phyloP scores from a whole-genome alignment of 2,888 invertebrate genomes.

The Scaptodrosophila latifasciaeformis region DNA sequence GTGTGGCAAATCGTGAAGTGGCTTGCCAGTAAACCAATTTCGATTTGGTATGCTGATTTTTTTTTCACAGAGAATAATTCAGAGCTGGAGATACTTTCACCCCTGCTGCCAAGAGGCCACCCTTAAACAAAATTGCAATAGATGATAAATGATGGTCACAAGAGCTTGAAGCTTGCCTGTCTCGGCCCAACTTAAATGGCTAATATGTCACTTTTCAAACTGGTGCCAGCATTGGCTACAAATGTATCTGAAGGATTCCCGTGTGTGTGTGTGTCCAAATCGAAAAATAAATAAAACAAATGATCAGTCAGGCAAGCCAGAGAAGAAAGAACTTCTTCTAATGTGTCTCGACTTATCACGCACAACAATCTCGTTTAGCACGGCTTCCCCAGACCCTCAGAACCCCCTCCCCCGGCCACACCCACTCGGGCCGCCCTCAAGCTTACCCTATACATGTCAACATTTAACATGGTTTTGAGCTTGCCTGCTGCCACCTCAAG shows the following conservation, averaged over 20 bases:
- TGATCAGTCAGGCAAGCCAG: conserved; percentile 33
- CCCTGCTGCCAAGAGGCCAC: not conserved
- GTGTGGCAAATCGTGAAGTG: conserved; percentile 61
- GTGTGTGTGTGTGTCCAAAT: conserved; percentile 43
- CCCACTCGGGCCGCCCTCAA: conserved; percentile 2
- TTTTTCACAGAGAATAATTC: too few relatives aligned
- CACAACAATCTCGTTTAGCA: conserved; percentile 48
- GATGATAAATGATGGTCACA: conserved; percentile 56
- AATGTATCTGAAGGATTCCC: too few relatives aligned
- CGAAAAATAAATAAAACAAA: conserved; percentile 66
- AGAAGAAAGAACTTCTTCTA: conserved; percentile 4
- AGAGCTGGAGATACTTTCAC: too few relatives aligned
- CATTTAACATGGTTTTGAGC: conserved; percentile 60
- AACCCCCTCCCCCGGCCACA: conserved; percentile 23
- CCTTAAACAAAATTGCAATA: conserved; percentile 51
- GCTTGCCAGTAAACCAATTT: conserved; percentile 31
- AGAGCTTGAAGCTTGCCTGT: conserved; percentile 4
- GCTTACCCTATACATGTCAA: conserved; percentile 57
- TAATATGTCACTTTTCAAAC: conserved; percentile 54
- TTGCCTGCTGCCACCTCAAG: conserved; percentile 39
- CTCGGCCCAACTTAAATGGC: conserved; percentile 28
- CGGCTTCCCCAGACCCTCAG: not conserved
- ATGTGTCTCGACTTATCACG: conserved; percentile 41
- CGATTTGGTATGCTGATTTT: conserved; percentile 21
- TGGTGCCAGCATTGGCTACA: conserved; percentile 44